These are phyloP conservation scores for Chaetoderma sp. DNA, from an alignment of 2,888 invertebrate species.

Conservation along the genomic window DNA sequence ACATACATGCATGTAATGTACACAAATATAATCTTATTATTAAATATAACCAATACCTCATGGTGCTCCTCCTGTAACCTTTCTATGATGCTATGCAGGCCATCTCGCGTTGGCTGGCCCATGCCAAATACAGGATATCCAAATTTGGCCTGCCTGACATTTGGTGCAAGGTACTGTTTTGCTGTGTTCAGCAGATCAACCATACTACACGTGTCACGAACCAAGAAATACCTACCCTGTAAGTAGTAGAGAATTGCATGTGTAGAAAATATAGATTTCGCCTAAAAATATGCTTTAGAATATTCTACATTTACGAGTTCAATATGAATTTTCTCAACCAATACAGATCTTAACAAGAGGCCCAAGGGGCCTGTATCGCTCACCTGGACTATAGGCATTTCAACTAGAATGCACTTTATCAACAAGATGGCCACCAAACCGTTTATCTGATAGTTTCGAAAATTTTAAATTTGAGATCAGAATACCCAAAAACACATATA, in stretches of 20 bases:
- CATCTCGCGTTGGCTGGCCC: conserved; percentile 62
- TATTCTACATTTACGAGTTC: no score
- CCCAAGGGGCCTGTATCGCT: no score
- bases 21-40: not conserved
- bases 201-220: conserved; percentile 40
- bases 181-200: conserved; percentile 44
- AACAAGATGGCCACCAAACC: no score
- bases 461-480: no score
- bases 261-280: no score
- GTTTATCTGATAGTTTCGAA: no score
- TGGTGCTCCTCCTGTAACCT: conserved; percentile 24
- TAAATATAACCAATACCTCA: conserved; percentile 30
- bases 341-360: no score
- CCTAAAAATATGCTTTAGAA: no score
- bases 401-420: no score
- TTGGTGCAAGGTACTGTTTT: conserved; percentile 44
- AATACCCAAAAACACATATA: no score
- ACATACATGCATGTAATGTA: not conserved
- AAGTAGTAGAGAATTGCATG: conserved; percentile 26
- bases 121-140: conserved; percentile 59
- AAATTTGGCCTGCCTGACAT: conserved; percentile 48
- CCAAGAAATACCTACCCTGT: conserved; percentile 57
- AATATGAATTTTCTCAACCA: no score
- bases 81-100: conserved; percentile 40
- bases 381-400: no score